Evolutionary conservation across 2,113 vertebrate genomes (phyloP), one percentile per base, ranked within the genome.

Genomic region (Microtus pennsylvanicus): DNA sequence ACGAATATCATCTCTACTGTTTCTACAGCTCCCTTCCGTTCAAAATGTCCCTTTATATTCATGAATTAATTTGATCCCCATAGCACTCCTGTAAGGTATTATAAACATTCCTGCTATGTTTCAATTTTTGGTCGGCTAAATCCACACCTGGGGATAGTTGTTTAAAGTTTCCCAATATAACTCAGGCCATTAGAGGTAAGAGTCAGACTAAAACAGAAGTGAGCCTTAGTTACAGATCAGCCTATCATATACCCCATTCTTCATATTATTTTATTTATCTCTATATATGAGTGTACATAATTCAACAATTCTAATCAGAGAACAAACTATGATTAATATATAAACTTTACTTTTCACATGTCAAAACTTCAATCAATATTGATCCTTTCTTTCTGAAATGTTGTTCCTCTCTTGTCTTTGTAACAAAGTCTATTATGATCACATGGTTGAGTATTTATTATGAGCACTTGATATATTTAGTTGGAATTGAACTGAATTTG

Each of bases 291-390:
- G 33, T 21, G 65, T 14, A 47, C 35, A 63, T 28, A 69, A 19
- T 38, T 65, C 52, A 76, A 89, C 63, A 45, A 67, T 83, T 96
- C 13, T 87, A n/a, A 86, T 22, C 16, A 83, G 52, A 4, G 28
- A 90, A 19, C 16, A 92, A 70, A 69, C 5, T 65, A 28, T 35
- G 58, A 86, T 38, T 28, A 69, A 75, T 90, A 52, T 55, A 24
- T 80, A 85, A 91, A 55, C 70, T 77, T 95, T 14, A 14, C 42
- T 83, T 94, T 95, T 92, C 72, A 82, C 33, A 63, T 38, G 7
- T 16, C 67, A 87, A 67, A 67, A 17, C 47, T 72, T 90, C 50
- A 76, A 55, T 33, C 30, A 90, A n/a, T 70, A 55, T 33, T 63
- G 3, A 74, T 61, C 19, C 55, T 35, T 22, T 80, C 7, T 90